Percentiles rank a stretch among this genome's conserved stretches.
These are phyloP conservation scores for Melanotaenia pygmaea DNA, from an alignment of 2,797 vertebrate species.

Conservation along the genomic window DNA sequence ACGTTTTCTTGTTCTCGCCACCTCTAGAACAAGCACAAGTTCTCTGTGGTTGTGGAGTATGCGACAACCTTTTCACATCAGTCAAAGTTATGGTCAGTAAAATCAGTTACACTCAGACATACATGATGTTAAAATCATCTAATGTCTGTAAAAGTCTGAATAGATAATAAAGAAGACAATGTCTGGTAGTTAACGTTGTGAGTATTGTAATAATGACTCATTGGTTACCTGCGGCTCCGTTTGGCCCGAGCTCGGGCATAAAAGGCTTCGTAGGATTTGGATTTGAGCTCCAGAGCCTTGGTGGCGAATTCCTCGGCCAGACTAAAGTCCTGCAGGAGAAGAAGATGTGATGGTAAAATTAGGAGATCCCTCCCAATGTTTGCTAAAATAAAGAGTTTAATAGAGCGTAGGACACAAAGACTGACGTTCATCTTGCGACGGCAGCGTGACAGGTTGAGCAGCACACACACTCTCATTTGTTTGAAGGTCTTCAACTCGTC, in stretches of 20 bases:
- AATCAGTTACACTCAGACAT: too few relatives aligned
- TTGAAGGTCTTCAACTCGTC: constrained; percentile 96
- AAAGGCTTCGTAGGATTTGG: constrained; percentile 96
- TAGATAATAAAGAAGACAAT: too few relatives aligned
- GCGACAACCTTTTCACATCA: too few relatives aligned
- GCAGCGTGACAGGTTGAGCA: constrained; percentile 97
- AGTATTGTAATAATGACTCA: too few relatives aligned
- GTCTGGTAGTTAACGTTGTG: too few relatives aligned
- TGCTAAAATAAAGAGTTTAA: background rate
- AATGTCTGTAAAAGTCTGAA: too few relatives aligned
- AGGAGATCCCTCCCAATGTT: background rate
- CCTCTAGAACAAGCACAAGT: too few relatives aligned
- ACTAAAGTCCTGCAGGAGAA: constrained; percentile 89
- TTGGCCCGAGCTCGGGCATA: constrained; percentile 97
- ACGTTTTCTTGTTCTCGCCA: too few relatives aligned
- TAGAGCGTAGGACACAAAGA: background rate
- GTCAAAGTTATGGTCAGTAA: too few relatives aligned
- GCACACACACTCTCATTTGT: constrained; percentile 94
- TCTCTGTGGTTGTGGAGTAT: too few relatives aligned
- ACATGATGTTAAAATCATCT: too few relatives aligned
- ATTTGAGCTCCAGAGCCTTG: constrained; percentile 96
- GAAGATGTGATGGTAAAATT: constrained; percentile 4
- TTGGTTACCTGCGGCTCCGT: constrained; percentile 89
- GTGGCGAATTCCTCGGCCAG: constrained; percentile 97
- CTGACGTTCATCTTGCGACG: constrained; percentile 95